Evolutionary conservation across 2,797 vertebrate genomes (phyloP), one percentile per base, ranked within the genome.

Genomic region (Naso thynnoides): DNA sequence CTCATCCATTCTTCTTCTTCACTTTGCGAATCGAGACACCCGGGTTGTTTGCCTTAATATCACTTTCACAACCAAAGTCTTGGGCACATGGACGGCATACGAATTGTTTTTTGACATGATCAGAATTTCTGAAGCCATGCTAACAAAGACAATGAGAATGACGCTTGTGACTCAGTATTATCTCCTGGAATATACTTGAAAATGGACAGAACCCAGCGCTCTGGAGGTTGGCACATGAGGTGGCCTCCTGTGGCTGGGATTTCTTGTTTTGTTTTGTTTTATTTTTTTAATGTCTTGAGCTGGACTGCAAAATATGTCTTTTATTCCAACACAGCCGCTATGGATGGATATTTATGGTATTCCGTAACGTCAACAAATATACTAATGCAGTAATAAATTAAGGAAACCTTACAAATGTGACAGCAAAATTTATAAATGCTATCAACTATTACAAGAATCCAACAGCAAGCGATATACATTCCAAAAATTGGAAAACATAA

Each of bases 171-270:
- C 83, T 82, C 71, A 86, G 78, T 85, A 73, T 88, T 88, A 82
- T 88, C 82, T 93, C 92, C 94, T 95, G 93, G 93, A 93, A 89
- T 89, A 86, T 95, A 94, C 93, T 94, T 94, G 94, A 94, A 93
- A 74, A 81, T 57, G 53, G 42, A 87, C 67, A 29, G 50, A 76
- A 84, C 53, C 71, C 65, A 57, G 71, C 62, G 64, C 7, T 42
- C 55, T 44, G n/a, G 55, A 14, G 57, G 58, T 73, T 72, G 45
- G 72, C 47, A 57, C 14, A 50, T 10, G 31, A 27, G 57, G 44
- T 61, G 6, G 61, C 70, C 56, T 75, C 50, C 52, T 71, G 45
- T 44, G 57, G 75, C 54, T 76, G 79, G 64, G 65, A 71, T 62
- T 73, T 73, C 6, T 42, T 59, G 9, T 36, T 36, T 36, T 36